Percentiles rank a stretch among this genome's conserved stretches.
phyloP scores from a whole-genome alignment of 2,797 vertebrate species.

The Falco biarmicus region DNA sequence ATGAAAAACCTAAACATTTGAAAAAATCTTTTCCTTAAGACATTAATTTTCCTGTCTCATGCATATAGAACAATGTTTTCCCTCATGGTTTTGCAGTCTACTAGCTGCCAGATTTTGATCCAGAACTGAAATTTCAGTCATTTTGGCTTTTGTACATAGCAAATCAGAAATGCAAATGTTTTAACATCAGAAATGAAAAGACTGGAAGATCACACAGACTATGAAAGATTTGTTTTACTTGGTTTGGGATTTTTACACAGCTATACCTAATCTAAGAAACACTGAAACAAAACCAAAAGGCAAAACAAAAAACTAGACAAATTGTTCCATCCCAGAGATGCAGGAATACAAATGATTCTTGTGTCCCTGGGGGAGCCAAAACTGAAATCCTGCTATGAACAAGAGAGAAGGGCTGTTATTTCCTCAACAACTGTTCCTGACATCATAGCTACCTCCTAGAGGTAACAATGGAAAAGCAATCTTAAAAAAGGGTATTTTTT shows the following conservation, averaged over 20 bases:
- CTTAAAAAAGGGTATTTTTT: background rate
- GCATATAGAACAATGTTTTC: background rate
- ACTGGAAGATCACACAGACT: background rate
- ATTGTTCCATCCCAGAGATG: background rate
- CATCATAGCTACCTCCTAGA: background rate
- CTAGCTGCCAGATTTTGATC: background rate
- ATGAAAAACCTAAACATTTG: background rate
- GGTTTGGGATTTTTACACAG: slow-evolving; percentile 19
- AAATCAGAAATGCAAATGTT: slow-evolving; percentile 40
- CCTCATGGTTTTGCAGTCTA: background rate
- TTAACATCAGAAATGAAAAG: slow-evolving; percentile 24
- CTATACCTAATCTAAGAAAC: background rate
- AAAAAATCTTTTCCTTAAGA: background rate
- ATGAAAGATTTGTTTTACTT: slow-evolving; percentile 19
- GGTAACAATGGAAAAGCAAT: background rate
- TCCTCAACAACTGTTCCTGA: background rate
- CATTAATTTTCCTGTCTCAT: background rate
- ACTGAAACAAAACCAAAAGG: slow-evolving; percentile 26
- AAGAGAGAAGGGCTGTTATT: background rate
- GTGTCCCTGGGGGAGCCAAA: background rate
- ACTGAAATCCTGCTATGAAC: background rate
- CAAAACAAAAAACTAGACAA: background rate
- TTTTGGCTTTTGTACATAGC: background rate
- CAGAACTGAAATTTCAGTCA: background rate
- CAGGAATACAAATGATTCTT: background rate